Base-by-base conservation (phyloP, 1,140 invertebrate genomes). In the Bombus vancouverensis region DNA sequence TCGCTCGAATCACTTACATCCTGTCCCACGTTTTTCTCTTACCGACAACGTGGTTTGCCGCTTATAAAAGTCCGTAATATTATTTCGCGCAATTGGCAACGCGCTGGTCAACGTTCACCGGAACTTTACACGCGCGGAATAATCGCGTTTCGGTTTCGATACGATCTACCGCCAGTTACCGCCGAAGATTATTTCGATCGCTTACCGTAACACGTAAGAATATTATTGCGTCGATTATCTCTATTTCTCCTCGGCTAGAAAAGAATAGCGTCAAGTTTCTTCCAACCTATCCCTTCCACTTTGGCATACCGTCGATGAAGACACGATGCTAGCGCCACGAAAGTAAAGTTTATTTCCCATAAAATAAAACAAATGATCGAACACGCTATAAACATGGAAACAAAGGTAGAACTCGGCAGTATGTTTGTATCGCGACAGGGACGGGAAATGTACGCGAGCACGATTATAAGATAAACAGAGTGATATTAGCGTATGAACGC, bases 1-100 rank as follows among this genome's bases (percentile, higher is more conserved):
- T 87, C 88, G 81, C 39, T 75, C 44, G 68, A 89, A 90, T 89
- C 85, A 83, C 78, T 89, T 71, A 81, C 81, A 86, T 90, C 85
- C 81, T 87, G 88, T 89, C 73, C 47, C 89, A 71, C 81, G 85
- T 90, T 88, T 81, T 75, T 88, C 84, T 89, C 18, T 22, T 8
- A 44, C 37, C 15, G 42, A 76, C 47, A 39, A 66, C 71, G 28
- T 18, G 25, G 4, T 28, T 42, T 28, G 81, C 32, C 28, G 9
- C 77, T 57, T 39, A 28, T 80, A 65, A 85, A 65, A 42, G 53
- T 22, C 32, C 15, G 18, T 72, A 65, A 80, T 73, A 32, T 65
- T 80, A 72, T 71, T 85, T 80, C 83, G 28, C 57, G 57, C 83
- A 34, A 85, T 85, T 34, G 47, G 57, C 34, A 42, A 70, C 57